Percentiles rank a stretch among this genome's conserved stretches.
Conservation (phyloP, 2,888 invertebrate species). For the Spodoptera exigua region DNA sequence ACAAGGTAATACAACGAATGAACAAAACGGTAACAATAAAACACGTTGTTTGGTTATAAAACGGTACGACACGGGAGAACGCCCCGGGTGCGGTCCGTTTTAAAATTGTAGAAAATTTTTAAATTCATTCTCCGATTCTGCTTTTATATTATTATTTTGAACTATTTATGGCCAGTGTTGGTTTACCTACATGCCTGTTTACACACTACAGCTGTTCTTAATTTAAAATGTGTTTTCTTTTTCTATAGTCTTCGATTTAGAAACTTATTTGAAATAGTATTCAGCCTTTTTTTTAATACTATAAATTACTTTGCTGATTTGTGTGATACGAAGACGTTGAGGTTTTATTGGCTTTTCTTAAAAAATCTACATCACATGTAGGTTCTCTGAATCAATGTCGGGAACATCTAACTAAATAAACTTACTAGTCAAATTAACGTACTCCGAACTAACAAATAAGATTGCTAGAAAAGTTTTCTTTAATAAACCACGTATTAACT, state of each 20-base stretch:
- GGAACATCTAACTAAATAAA: no score
- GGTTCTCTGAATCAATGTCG: no score
- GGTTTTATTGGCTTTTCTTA: no score
- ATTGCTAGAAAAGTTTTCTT: slow-evolving; percentile 1
- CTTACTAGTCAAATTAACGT: neutral
- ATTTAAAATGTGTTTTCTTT: no score
- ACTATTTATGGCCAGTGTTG: slow-evolving; percentile 35
- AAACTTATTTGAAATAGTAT: no score
- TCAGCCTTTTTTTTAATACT: no score
- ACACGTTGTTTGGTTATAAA: slow-evolving; percentile 61
- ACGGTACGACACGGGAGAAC: slow-evolving; percentile 49
- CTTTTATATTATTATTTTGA: slow-evolving; percentile 26
- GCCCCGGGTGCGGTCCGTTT: slow-evolving; percentile 36
- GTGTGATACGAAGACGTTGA: no score
- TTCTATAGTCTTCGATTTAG: no score
- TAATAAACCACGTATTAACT: slow-evolving; percentile 14
- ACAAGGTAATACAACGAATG: slow-evolving; percentile 60
- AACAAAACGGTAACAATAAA: slow-evolving; percentile 63
- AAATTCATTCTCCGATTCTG: slow-evolving; percentile 34
- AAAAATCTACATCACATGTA: no score
- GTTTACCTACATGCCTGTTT: slow-evolving; percentile 4
- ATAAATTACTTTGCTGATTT: no score
- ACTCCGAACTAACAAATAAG: slow-evolving; percentile 6
- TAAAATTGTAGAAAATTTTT: slow-evolving; percentile 40
- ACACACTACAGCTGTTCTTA: slow-evolving; percentile 16